These are phyloP conservation scores for Druceiella hillmani DNA, from an alignment of 2,888 invertebrate genomes.

Conservation along the genomic window DNA sequence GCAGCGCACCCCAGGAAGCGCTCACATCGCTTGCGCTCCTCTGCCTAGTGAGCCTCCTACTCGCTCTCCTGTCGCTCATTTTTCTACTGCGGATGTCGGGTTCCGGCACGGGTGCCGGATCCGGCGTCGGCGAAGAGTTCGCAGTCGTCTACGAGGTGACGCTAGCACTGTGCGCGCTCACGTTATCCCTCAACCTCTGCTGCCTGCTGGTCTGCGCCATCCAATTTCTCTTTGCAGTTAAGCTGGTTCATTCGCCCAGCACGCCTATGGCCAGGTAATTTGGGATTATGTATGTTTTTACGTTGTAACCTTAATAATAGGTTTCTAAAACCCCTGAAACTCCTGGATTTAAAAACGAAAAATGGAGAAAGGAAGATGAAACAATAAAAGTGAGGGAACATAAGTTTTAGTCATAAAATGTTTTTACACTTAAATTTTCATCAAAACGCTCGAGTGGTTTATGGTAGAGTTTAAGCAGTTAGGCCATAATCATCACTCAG, in stretches of 20 bases:
- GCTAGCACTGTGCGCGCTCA: conserved; percentile 81
- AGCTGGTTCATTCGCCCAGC: conserved; percentile 80
- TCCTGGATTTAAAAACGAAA: neutral
- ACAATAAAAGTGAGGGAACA: too few relatives aligned
- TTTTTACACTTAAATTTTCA: too few relatives aligned
- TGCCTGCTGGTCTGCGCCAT: conserved; percentile 90
- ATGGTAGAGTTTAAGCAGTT: too few relatives aligned
- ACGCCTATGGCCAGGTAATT: conserved; percentile 67
- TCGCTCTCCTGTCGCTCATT: conserved; percentile 78
- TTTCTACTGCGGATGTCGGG: conserved; percentile 82
- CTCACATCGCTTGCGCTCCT: conserved; percentile 79
- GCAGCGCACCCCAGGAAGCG: conserved; percentile 60
- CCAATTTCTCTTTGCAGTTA: conserved; percentile 90
- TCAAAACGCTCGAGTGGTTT: too few relatives aligned
- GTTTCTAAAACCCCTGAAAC: neutral
- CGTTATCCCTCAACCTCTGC: conserved; percentile 82
- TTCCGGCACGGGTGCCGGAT: conserved; percentile 51
- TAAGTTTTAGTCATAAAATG: too few relatives aligned
- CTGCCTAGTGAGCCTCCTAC: conserved; percentile 77
- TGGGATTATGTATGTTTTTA: neutral
- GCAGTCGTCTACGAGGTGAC: conserved; percentile 89
- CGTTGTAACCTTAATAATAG: too few relatives aligned
- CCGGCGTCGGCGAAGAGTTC: conserved; percentile 69
- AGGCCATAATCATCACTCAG: too few relatives aligned
- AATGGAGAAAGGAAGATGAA: too few relatives aligned